phyloP scores from a whole-genome alignment of 2,113 vertebrate species.

The Salvelinus namaycush region DNA sequence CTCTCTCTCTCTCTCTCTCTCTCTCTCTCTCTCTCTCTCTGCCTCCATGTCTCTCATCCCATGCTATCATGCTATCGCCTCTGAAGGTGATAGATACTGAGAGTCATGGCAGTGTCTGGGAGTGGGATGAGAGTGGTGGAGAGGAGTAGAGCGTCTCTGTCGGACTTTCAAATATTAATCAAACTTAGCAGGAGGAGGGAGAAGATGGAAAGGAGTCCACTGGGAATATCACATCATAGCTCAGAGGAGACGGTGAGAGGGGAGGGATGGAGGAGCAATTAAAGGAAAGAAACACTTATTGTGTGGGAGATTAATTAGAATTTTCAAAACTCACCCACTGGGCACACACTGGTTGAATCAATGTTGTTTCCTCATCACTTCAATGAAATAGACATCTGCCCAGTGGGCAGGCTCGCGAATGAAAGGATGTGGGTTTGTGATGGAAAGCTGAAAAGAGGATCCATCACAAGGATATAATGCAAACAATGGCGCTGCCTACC shows the following conservation, averaged over 20 bases:
- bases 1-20: background rate
- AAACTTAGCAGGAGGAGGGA: constrained; percentile 55
- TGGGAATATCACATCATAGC: constrained; percentile 51
- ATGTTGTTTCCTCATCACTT: too few species aligned
- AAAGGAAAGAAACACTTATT: constrained; percentile 12
- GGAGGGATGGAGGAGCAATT: background rate
- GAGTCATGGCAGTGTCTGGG: constrained; percentile 53
- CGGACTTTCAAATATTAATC: constrained; percentile 75
- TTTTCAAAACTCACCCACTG: too few species aligned
- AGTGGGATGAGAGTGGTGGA: constrained; percentile 50
- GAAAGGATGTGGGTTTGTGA: too few species aligned
- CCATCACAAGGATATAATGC: background rate
- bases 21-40: background rate
- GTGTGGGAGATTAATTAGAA: constrained; percentile 20
- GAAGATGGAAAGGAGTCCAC: constrained; percentile 41
- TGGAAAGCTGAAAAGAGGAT: too few species aligned
- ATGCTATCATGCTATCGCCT: constrained; percentile 38
- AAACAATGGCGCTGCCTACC: background rate
- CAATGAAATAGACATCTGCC: too few species aligned
- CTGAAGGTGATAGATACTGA: constrained; percentile 62
- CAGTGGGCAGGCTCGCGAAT: too few species aligned
- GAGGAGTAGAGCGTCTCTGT: constrained; percentile 37
- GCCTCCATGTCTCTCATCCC: constrained; percentile 24
- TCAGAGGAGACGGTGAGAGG: constrained; percentile 34
- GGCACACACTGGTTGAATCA: too few species aligned